Base-by-base conservation (phyloP, 2,113 vertebrate genomes). In the Neodontobutis hainanensis region DNA sequence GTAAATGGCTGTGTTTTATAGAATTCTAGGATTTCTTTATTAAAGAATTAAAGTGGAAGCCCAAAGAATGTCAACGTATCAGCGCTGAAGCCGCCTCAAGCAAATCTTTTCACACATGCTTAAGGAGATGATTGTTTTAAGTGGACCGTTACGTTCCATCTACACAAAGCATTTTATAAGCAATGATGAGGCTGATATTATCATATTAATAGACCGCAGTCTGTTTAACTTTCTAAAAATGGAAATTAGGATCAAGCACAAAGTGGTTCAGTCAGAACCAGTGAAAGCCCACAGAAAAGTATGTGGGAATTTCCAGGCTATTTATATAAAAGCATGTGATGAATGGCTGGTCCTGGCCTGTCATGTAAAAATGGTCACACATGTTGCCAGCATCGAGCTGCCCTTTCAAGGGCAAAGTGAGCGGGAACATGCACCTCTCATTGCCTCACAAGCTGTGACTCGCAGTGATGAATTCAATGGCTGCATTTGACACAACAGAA, bases 11-110 rank as follows among this genome's bases (percentile, higher is more conserved):
- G 14, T 47, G 52, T 84, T 80, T 80, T 68, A 42, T 76, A 60
- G 64, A 78, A 80, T 27, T n/a, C 57, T 78, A 79, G 81, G 71
- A 87, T 81, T 78, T 77, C 52, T 70, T 80, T 65, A 75, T 82
- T 71, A 65, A 85, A 82, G 75, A 80, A 76, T 78, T 82, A 75
- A 73, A 66, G 49, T 44, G 38, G 82, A 73, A 59, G 48, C 38
- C 46, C 0, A 19, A 61, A 53, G 56, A 80, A 27, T 12, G 48
- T 78, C 68, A 76, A 27, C 63, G 65, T 63, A 68, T 82, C 61
- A 45, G 61, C 68, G 73, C 81, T 64, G 42, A 59, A 45, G 12
- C 63, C 46, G 62, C 75, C 67, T 67, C 8, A 49, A 70, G 72
- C 50, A 48, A 45, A 75, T 75, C 77, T 48, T 51, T 81, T 72